Percentiles rank a stretch among this genome's conserved stretches.
Conservation (phyloP, 1,140 invertebrate genomes). For the Magallana ariakensis region DNA sequence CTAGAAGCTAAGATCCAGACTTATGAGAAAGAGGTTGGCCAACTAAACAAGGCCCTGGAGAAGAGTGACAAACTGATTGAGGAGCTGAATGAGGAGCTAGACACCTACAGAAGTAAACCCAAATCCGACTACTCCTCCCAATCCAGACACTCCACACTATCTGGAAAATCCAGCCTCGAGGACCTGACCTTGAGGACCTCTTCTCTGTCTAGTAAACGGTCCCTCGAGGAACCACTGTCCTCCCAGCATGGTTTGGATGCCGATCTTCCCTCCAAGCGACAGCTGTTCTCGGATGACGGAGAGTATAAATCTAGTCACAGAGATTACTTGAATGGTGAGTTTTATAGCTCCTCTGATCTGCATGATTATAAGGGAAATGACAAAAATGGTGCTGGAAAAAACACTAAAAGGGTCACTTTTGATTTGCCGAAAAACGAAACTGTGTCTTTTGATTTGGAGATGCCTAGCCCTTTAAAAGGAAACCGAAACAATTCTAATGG, state of each 20-base stretch:
- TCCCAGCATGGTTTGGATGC: constrained; percentile 31
- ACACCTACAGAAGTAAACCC: constrained; percentile 52
- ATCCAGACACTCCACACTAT: not conserved
- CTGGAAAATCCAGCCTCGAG: not conserved
- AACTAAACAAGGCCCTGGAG: constrained; percentile 76
- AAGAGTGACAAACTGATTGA: constrained; percentile 78
- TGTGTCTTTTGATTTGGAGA: constrained; percentile 74
- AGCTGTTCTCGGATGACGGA: constrained; percentile 47
- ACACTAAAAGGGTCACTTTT: constrained; percentile 70
- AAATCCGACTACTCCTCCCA: constrained; percentile 42
- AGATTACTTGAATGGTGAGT: constrained; percentile 60
- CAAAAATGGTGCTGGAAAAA: constrained; percentile 55
- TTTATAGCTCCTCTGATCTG: constrained; percentile 58
- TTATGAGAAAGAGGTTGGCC: constrained; percentile 75
- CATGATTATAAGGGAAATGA: constrained; percentile 55
- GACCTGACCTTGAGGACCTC: not conserved
- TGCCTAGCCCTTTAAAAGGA: constrained; percentile 70
- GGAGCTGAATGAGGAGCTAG: constrained; percentile 70
- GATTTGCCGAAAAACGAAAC: constrained; percentile 61
- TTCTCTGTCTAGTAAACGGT: constrained; percentile 30
- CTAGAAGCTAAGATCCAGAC: constrained; percentile 74
- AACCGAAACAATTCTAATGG: constrained; percentile 51
- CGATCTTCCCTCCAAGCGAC: constrained; percentile 48
- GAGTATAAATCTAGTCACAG: constrained; percentile 48
- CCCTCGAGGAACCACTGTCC: constrained; percentile 13